A percentile compares a stretch with the other conserved stretches of the same genome.
phyloP scores from a whole-genome alignment of 2,113 vertebrate species.

The Potamarius usumacintae region DNA sequence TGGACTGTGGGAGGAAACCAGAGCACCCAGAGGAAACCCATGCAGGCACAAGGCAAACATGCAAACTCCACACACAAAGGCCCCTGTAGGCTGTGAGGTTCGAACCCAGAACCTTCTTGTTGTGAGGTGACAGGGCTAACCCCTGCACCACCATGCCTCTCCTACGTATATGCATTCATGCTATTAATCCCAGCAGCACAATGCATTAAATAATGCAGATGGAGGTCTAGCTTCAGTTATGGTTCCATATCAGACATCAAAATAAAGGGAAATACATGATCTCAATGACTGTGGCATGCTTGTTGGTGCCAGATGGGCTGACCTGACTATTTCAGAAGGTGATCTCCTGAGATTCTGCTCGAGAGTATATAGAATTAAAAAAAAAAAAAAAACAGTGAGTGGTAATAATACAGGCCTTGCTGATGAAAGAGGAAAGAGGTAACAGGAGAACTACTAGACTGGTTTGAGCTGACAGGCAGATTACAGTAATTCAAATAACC shows the following conservation, averaged over 20 bases:
- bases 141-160: too few relatives aligned
- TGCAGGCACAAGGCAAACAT: too few relatives aligned
- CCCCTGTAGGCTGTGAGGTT: too few relatives aligned
- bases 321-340: neutral
- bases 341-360: neutral
- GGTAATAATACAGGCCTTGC: neutral
- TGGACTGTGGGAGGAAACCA: too few relatives aligned
- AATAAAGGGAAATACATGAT: neutral
- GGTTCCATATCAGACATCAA: neutral
- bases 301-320: neutral
- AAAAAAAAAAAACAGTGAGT: neutral
- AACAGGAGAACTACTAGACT: neutral
- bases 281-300: neutral
- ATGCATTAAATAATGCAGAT: neutral
- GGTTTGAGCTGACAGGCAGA: neutral
- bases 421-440: neutral
- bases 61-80: too few relatives aligned
- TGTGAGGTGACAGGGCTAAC: too few relatives aligned
- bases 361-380: neutral
- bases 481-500: neutral
- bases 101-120: too few relatives aligned
- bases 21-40: too few relatives aligned
- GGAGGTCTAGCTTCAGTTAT: neutral
- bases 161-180: neutral
- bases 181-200: neutral